Percentiles rank a stretch among this genome's conserved stretches.
Evolutionary conservation across 2,888 invertebrate genomes (phyloP).

Genomic region (Ochropleura leucogaster): DNA sequence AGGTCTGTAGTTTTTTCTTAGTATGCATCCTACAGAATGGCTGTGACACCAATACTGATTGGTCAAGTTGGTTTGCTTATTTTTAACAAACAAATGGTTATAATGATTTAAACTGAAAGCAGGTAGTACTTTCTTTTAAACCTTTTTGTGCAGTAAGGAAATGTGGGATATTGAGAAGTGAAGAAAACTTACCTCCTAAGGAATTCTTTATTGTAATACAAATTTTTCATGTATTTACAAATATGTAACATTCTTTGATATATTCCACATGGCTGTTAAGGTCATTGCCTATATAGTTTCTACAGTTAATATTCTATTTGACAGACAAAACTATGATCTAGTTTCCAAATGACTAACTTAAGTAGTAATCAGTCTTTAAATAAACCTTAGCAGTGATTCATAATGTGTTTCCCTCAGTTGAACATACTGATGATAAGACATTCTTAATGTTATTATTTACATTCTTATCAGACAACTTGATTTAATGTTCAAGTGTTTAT

Average conservation of each 20-base stretch:
- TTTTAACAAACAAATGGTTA: not conserved
- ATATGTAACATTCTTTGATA: not conserved
- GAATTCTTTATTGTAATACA: not conserved
- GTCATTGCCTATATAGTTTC: not conserved
- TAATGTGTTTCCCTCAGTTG: conserved; percentile 6
- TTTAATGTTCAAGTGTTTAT: conserved; percentile 53
- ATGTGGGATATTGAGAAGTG: not conserved
- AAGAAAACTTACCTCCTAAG: not conserved
- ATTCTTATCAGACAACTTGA: conserved; percentile 47
- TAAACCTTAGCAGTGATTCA: conserved; percentile 44
- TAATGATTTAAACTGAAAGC: not conserved
- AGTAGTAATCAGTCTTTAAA: conserved; percentile 2
- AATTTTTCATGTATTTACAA: not conserved
- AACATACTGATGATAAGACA: conserved; percentile 29
- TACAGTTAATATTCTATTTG: conserved; percentile 10
- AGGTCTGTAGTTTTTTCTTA: conserved; percentile 76
- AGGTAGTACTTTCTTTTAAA: not conserved
- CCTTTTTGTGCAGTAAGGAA: not conserved
- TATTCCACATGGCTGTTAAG: conserved; percentile 6
- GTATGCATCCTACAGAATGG: conserved; percentile 62
- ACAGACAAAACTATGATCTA: not conserved
- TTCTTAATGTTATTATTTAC: conserved; percentile 53
- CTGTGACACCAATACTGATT: conserved; percentile 70
- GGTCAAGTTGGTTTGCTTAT: conserved; percentile 63
- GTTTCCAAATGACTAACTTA: conserved; percentile 28